Percentiles rank a stretch among this genome's conserved stretches.
phyloP scores from a whole-genome alignment of 1,140 invertebrate species.

The Lysiphlebus fabarum region DNA sequence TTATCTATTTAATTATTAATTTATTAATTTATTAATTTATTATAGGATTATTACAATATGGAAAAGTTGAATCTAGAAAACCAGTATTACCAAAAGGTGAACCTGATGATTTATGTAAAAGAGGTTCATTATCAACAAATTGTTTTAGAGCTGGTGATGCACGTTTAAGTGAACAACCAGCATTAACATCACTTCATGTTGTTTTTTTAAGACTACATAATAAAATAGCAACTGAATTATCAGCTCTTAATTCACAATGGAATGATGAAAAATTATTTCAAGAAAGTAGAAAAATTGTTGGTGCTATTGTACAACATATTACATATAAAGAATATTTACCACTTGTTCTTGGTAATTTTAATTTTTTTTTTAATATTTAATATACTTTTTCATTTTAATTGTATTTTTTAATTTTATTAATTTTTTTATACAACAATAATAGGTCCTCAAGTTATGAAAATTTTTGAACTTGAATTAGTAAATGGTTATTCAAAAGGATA shows the following conservation, averaged over 20 bases:
- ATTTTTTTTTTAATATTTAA: conserved; percentile 14
- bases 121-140: conserved; percentile 64
- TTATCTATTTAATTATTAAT: background rate
- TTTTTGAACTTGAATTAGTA: conserved; percentile 66
- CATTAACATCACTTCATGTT: conserved; percentile 81
- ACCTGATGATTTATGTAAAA: conserved; percentile 62
- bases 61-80: conserved; percentile 59
- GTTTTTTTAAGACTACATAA: conserved; percentile 90
- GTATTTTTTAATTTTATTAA: too few species aligned
- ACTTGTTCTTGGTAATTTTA: conserved; percentile 66
- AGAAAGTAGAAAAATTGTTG: conserved; percentile 79
- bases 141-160: conserved; percentile 77
- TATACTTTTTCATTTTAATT: conserved; percentile 2
- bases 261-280: conserved; percentile 84
- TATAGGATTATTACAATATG: conserved; percentile 66
- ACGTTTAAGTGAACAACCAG: conserved; percentile 82
- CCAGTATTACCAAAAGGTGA: conserved; percentile 55
- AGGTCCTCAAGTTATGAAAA: conserved; percentile 67
- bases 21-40: conserved; percentile 2
- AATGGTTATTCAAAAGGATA: conserved; percentile 71
- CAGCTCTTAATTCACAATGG: conserved; percentile 80
- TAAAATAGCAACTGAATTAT: conserved; percentile 73
- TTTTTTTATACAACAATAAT: background rate
- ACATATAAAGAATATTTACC: conserved; percentile 88
- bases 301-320: conserved; percentile 81